phyloP scores from a whole-genome alignment of 2,797 vertebrate genomes.

The Otolemur crassicaudatus region DNA sequence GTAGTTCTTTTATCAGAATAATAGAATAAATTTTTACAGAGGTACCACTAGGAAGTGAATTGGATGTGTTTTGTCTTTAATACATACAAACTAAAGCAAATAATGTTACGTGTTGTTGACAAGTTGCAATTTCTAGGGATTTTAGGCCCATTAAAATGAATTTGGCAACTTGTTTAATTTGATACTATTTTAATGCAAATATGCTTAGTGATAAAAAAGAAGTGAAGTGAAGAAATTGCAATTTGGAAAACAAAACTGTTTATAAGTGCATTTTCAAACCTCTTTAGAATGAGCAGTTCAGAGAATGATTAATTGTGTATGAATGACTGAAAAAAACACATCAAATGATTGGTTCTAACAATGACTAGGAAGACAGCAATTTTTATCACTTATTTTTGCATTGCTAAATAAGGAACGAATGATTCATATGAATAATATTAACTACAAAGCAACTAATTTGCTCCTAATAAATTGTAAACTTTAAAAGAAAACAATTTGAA shows the following conservation, averaged over 20 bases:
- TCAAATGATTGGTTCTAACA: constrained; percentile 51
- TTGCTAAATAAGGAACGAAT: constrained; percentile 21
- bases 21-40: constrained; percentile 2
- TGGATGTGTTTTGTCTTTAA: neutral
- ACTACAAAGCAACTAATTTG: neutral
- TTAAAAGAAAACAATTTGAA: constrained; percentile 27
- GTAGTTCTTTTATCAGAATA: neutral
- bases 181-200: constrained; percentile 56
- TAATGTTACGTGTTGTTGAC: neutral
- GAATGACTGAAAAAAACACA: constrained; percentile 46
- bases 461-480: neutral
- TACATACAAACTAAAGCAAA: neutral
- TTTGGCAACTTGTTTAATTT: constrained; percentile 42
- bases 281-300: constrained; percentile 25
- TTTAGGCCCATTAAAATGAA: constrained; percentile 54
- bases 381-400: constrained; percentile 67
- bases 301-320: constrained; percentile 52
- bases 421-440: constrained; percentile 51
- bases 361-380: constrained; percentile 43
- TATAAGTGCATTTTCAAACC: constrained; percentile 55
- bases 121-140: constrained; percentile 11
- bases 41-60: neutral
- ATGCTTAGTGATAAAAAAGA: constrained; percentile 49
- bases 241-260: constrained; percentile 59
- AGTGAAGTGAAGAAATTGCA: constrained; percentile 32